Conservation (phyloP, 1,140 invertebrate species). For the Sinonovacula constricta region DNA sequence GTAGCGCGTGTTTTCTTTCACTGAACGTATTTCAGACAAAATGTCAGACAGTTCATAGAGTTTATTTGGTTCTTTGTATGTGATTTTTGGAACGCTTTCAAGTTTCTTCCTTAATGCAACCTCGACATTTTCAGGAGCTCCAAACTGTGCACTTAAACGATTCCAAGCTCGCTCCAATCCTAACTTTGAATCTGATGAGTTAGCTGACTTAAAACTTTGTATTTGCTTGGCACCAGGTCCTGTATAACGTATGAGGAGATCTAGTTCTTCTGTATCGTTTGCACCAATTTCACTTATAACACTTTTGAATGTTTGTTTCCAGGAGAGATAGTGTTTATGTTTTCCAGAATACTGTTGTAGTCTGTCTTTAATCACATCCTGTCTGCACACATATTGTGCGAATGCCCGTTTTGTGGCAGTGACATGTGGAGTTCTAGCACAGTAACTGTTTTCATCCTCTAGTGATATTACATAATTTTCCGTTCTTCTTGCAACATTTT, state of each 20-base stretch:
- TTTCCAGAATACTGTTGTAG: background rate
- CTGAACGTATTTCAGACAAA: background rate
- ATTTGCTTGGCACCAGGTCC: background rate
- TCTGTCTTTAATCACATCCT: background rate
- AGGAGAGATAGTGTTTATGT: too few relatives aligned
- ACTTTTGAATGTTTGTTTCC: background rate
- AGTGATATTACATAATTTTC: too few relatives aligned
- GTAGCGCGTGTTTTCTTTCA: background rate
- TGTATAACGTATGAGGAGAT: background rate
- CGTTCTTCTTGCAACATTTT: background rate
- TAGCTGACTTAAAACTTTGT: background rate
- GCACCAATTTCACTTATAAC: background rate
- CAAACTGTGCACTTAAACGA: background rate
- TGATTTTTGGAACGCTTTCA: background rate
- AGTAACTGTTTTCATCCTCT: too few relatives aligned
- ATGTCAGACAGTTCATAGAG: constrained; percentile 1
- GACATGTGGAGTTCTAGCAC: too few relatives aligned
- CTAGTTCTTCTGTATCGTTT: background rate
- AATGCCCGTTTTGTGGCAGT: too few relatives aligned
- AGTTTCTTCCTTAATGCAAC: background rate
- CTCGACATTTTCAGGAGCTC: constrained; percentile 1
- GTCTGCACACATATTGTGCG: too few relatives aligned
- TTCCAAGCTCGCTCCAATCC: background rate
- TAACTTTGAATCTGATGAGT: background rate
- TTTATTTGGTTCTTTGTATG: background rate